A percentile compares a stretch with the other conserved stretches of the same genome.
Conservation (phyloP, 2,113 vertebrate species). For the Stigmatopora nigra region DNA sequence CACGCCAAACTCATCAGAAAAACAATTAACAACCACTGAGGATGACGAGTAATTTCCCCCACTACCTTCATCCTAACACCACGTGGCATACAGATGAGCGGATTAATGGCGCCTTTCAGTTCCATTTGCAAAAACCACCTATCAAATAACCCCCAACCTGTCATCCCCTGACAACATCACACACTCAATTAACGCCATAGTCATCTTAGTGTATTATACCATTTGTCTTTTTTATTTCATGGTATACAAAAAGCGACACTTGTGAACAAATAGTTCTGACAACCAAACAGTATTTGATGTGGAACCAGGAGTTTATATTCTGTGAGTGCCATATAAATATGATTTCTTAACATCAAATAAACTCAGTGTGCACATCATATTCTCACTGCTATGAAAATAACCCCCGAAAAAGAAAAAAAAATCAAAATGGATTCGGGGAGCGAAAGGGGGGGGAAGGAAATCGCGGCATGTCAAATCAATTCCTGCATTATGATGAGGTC, state of each 20-base stretch:
- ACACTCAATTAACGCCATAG: slow-evolving; percentile 41
- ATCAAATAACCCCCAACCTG: slow-evolving; percentile 55
- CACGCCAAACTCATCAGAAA: slow-evolving; percentile 59
- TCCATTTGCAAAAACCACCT: slow-evolving; percentile 59
- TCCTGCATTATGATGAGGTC: slow-evolving; percentile 64
- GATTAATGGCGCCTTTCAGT: slow-evolving; percentile 62
- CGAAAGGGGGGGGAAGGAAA: slow-evolving; percentile 31
- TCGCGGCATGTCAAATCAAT: slow-evolving; percentile 64
- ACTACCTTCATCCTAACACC: slow-evolving; percentile 56
- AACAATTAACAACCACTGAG: slow-evolving; percentile 63
- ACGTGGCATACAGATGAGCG: slow-evolving; percentile 55
- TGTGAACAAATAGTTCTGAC: not conserved
- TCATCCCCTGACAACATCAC: slow-evolving; percentile 52
- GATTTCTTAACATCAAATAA: slow-evolving; percentile 10
- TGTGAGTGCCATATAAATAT: not conserved
- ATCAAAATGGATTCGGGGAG: slow-evolving; percentile 27
- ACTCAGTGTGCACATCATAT: slow-evolving; percentile 13
- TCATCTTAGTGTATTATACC: slow-evolving; percentile 11
- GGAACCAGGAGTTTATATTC: slow-evolving; percentile 3
- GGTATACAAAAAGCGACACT: not conserved
- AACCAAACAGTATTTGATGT: not conserved
- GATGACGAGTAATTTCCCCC: slow-evolving; percentile 62
- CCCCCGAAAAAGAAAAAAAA: slow-evolving; percentile 28
- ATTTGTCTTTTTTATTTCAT: slow-evolving; percentile 27
- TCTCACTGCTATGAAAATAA: slow-evolving; percentile 30